Evolutionary conservation across 2,888 invertebrate species (phyloP), one percentile per base, ranked within the genome.

Genomic region (Thyatira batis): DNA sequence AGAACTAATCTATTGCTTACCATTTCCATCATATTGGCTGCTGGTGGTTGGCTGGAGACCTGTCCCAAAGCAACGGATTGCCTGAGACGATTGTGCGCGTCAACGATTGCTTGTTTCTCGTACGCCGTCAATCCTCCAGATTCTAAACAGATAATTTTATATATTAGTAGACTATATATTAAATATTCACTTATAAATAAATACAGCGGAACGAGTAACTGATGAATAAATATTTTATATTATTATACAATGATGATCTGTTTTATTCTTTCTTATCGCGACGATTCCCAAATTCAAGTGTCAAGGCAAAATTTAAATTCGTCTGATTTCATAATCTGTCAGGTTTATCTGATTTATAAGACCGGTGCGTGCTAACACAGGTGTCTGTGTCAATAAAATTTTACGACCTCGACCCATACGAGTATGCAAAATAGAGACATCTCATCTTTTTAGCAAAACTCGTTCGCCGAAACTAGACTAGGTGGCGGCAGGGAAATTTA

Each of bases 1-100:
- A 44, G 13, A 0, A 39, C n/a, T 17, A 43, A 57, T 49, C 55
- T 20, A 48, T n/a, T 20, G 53, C 93, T 84, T 87, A 96, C 96
- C 94, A 97, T 95, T 93, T 97, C 96, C 90, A 95, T 94, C 96
- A 97, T 97, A 86, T 97, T 96, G 69, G 96, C 95, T 23, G 97
- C 95, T 52, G 95, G 95, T 20, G 96, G 95, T 74, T 97, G 97
- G 62, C 92, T 93, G 65, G 93, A 93, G 71, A 96, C 94, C 77
- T 94, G 95, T 49, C 97, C 97, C 67, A 95, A 92, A 57, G 97
- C 97, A 62, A 97, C 95, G 45, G 94, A 93, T 84, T 96, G 96
- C 75, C 97, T 92, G 61, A 96, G 93, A 67, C 94, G 94, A 88
- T 97, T 97, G 90, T 97, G 97, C 69, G 95, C 94, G 79, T 96